Percentiles rank a stretch among this genome's conserved stretches.
Conservation (phyloP, 2,888 invertebrate genomes). For the Spisula solida region DNA sequence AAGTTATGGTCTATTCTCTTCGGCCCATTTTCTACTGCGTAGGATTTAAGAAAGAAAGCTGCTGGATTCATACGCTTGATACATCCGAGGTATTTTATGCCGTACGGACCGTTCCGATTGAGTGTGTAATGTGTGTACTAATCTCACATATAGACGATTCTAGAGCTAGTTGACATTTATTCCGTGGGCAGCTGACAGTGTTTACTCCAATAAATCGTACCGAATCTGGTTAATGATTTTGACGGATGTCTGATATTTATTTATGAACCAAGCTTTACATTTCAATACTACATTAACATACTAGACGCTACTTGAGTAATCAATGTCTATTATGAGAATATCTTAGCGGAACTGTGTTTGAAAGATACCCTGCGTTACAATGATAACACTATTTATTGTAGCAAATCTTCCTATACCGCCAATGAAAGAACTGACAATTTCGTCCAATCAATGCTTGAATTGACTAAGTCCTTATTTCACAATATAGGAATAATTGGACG, state of each 20-base stretch:
- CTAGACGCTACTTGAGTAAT: slow-evolving; percentile 29
- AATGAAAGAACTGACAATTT: slow-evolving; percentile 24
- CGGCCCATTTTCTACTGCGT: too few species aligned
- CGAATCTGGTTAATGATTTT: not conserved
- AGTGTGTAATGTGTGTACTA: too few species aligned
- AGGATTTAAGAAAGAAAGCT: too few species aligned
- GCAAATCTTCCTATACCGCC: slow-evolving; percentile 31
- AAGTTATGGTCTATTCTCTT: too few species aligned
- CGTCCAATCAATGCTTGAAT: not conserved
- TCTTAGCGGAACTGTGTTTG: not conserved
- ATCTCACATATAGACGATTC: too few species aligned
- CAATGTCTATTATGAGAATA: slow-evolving; percentile 17
- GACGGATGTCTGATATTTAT: not conserved
- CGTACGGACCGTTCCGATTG: too few species aligned
- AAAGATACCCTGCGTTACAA: not conserved
- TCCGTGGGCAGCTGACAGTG: not conserved
- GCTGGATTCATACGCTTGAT: too few species aligned
- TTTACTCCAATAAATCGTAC: not conserved
- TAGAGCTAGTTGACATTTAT: not conserved
- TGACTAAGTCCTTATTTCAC: slow-evolving; percentile 24
- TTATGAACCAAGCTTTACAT: not conserved
- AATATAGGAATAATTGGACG: slow-evolving; percentile 27
- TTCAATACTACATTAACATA: slow-evolving; percentile 6
- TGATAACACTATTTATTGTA: slow-evolving; percentile 43
- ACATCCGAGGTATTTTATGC: too few species aligned